Evolutionary conservation across 1,140 invertebrate species (phyloP).

Genomic region (Pectinophora gossypiella): DNA sequence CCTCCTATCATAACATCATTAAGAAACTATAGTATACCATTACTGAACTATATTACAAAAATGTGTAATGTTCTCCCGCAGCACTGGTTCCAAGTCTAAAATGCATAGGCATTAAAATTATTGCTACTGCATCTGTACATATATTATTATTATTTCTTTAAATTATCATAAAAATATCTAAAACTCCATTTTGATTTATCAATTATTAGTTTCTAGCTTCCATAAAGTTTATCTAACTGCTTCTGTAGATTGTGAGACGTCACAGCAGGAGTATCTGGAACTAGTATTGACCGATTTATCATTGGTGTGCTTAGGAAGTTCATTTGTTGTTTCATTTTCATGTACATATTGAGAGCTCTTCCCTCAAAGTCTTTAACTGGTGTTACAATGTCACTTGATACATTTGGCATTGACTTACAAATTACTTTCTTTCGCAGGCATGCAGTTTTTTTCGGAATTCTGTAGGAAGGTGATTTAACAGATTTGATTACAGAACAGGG

Average conservation of each 20-base stretch:
- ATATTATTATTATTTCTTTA: neutral
- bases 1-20: too few relatives aligned
- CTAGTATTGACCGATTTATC: conserved; percentile 8
- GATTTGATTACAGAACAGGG: conserved; percentile 39
- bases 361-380: conserved; percentile 33
- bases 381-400: conserved; percentile 28
- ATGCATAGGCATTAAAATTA: too few relatives aligned
- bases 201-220: conserved; percentile 18
- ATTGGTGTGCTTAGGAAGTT: conserved; percentile 55
- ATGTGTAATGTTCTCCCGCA: too few relatives aligned
- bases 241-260: conserved; percentile 59
- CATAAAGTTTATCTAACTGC: conserved; percentile 55
- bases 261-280: conserved; percentile 42
- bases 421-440: conserved; percentile 52
- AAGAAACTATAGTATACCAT: too few relatives aligned
- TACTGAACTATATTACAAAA: too few relatives aligned
- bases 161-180: too few relatives aligned
- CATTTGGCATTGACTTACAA: conserved; percentile 53
- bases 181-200: too few relatives aligned
- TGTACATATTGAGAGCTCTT: conserved; percentile 48
- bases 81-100: too few relatives aligned
- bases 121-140: too few relatives aligned
- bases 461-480: conserved; percentile 47
- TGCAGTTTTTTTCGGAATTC: conserved; percentile 50
- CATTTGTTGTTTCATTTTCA: conserved; percentile 62